A percentile compares a stretch with the other conserved stretches of the same genome.
Conservation (phyloP, 2,888 invertebrate species). For the Schizaphis graminum region DNA sequence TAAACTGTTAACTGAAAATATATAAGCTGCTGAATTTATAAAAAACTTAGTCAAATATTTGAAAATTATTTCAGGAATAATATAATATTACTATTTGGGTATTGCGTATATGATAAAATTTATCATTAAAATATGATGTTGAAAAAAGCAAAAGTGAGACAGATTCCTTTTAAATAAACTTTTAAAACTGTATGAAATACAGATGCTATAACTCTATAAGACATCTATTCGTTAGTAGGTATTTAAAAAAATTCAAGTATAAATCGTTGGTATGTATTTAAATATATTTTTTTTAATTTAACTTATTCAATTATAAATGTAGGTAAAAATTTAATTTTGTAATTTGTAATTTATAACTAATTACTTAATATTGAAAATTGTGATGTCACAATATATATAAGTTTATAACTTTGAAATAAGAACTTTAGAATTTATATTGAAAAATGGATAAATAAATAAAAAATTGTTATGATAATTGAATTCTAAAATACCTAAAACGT, state of each 20-base stretch:
- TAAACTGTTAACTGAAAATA: not conserved
- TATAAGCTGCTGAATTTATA: not conserved
- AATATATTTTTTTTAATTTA: not conserved
- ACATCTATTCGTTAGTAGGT: no score
- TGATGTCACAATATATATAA: no score
- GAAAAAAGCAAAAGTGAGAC: no score
- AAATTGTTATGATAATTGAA: not conserved
- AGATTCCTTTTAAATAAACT: no score
- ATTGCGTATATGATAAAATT: no score
- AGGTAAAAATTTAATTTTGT: not conserved
- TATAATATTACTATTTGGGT: no score
- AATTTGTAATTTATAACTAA: not conserved
- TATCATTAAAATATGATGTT: no score
- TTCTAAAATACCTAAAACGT: not conserved
- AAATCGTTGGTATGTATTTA: no score
- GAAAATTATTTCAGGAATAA: no score
- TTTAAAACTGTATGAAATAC: no score
- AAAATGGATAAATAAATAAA: not conserved
- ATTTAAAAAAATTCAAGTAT: no score
- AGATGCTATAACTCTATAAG: no score
- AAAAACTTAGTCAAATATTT: not conserved
- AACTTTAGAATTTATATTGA: not conserved
- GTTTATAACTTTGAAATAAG: not conserved
- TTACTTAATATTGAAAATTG: not conserved
- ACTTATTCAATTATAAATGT: not conserved